Conservation (phyloP, 2,797 vertebrate genomes). For the Esox lucius region DNA sequence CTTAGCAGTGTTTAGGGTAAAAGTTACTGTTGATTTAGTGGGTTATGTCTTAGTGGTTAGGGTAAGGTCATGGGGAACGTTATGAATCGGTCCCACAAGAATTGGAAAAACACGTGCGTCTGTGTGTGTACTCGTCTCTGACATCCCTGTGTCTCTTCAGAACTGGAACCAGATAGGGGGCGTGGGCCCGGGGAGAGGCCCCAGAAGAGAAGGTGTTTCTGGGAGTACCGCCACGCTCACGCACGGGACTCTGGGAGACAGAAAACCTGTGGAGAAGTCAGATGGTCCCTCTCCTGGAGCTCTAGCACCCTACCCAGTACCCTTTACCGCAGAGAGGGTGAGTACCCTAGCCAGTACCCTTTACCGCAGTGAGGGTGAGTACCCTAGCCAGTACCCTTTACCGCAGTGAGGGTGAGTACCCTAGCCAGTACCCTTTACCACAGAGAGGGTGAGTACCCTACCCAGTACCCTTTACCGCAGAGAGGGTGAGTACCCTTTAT, state of each 20-base stretch:
- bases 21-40: too few species aligned
- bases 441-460: neutral
- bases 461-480: neutral
- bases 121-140: neutral
- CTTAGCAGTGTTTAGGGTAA: too few species aligned
- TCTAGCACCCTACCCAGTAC: constrained; percentile 77
- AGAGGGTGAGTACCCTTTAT: constrained; percentile 55
- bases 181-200: constrained; percentile 56
- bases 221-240: constrained; percentile 71
- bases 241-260: constrained; percentile 57
- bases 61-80: too few species aligned
- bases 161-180: constrained; percentile 61
- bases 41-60: too few species aligned
- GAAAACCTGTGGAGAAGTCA: constrained; percentile 62
- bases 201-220: constrained; percentile 71
- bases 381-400: neutral
- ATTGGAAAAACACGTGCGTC: too few species aligned
- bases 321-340: constrained; percentile 73
- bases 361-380: neutral
- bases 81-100: too few species aligned
- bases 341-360: constrained; percentile 17
- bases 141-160: constrained; percentile 31
- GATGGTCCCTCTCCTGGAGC: constrained; percentile 76
- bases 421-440: constrained; percentile 59
- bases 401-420: constrained; percentile 54